Conservation (phyloP, 1,140 invertebrate genomes). For the Matsumurasca onukii region DNA sequence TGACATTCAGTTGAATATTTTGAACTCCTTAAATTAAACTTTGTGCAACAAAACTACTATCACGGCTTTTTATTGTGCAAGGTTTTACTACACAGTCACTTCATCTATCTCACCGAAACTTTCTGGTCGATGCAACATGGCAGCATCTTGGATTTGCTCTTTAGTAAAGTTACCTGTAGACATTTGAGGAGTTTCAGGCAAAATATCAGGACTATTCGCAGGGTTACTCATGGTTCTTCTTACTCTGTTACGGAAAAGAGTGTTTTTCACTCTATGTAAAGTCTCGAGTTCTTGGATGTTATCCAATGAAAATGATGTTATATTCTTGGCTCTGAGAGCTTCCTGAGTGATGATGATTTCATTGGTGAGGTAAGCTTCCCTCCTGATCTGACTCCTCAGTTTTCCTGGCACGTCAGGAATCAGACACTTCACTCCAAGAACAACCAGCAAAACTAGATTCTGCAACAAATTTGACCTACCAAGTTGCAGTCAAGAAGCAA, state of each 20-base stretch:
- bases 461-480: too few species aligned
- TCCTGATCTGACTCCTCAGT: conserved; percentile 73
- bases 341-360: conserved; percentile 85
- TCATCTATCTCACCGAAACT: conserved; percentile 29
- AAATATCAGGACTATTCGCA: too few species aligned
- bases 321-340: conserved; percentile 49
- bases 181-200: background rate
- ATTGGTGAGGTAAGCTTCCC: conserved; percentile 86
- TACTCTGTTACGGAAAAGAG: too few species aligned
- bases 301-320: background rate
- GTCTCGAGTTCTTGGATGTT: background rate
- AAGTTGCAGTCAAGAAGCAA: too few species aligned
- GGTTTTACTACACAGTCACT: conserved; percentile 15
- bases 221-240: too few species aligned
- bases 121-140: conserved; percentile 25
- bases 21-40: too few species aligned
- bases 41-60: too few species aligned
- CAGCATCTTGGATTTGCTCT: conserved; percentile 28
- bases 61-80: too few species aligned
- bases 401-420: conserved; percentile 82
- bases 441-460: conserved; percentile 81
- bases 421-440: conserved; percentile 79
- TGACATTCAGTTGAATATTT: too few species aligned
- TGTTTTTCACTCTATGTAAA: too few species aligned
- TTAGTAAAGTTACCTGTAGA: conserved; percentile 13